Percentiles rank a stretch among this genome's conserved stretches.
These are phyloP conservation scores for Hyla sarda DNA, from an alignment of 2,113 vertebrate genomes.

Conservation along the genomic window DNA sequence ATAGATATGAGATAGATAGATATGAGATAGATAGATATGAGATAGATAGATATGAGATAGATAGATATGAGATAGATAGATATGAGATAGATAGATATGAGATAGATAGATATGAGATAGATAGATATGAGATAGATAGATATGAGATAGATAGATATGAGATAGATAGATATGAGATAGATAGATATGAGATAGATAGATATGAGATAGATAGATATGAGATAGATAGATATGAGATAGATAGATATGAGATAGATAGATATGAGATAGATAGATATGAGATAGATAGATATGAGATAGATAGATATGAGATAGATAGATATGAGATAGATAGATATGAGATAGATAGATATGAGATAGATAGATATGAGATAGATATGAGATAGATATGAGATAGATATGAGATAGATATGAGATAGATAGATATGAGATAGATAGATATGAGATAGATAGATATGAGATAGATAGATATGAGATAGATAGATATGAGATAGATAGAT, in stretches of 20 bases:
- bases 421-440: neutral
- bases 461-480: neutral
- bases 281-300: neutral
- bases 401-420: neutral
- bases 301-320: neutral
- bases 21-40: neutral
- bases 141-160: neutral
- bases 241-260: neutral
- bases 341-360: neutral
- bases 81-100: neutral
- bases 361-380: neutral
- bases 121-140: neutral
- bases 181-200: neutral
- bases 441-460: neutral
- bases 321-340: neutral
- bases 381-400: neutral
- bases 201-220: neutral
- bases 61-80: neutral
- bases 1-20: neutral
- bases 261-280: no score
- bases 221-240: neutral
- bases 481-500: neutral
- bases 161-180: neutral
- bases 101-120: neutral
- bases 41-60: neutral